Evolutionary conservation across 2,113 vertebrate genomes (phyloP).

Genomic region (Todiramphus saurophagus): DNA sequence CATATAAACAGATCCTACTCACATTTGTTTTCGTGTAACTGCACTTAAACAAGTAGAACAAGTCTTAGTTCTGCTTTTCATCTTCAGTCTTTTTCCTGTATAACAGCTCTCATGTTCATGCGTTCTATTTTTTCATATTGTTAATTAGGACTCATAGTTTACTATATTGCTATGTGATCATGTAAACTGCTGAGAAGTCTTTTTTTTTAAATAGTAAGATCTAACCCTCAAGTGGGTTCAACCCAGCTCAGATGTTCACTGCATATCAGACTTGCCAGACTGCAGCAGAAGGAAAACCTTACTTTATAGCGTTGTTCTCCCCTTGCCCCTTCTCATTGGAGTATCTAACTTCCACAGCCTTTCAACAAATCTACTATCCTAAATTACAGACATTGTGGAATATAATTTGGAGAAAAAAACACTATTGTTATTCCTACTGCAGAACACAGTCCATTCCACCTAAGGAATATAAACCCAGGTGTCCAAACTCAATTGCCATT

Average conservation of each 20-base stretch:
- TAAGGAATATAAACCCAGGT: not conserved
- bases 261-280: not conserved
- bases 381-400: not conserved
- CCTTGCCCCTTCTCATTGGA: not conserved
- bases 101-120: not conserved
- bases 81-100: not conserved
- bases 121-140: not conserved
- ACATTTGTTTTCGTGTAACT: not conserved
- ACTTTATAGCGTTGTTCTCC: not conserved
- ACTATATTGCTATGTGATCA: not conserved
- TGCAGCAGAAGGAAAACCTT: not conserved
- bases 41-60: not conserved
- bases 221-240: not conserved
- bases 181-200: not conserved
- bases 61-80: not conserved
- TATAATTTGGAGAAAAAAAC: not conserved
- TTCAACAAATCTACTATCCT: not conserved
- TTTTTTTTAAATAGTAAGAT: not conserved
- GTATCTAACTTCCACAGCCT: not conserved
- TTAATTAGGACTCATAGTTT: not conserved
- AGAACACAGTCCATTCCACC: not conserved
- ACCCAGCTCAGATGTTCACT: not conserved
- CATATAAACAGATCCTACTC: not conserved
- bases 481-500: not conserved
- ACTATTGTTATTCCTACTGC: not conserved